Percentiles rank a stretch among this genome's conserved stretches.
These are phyloP conservation scores for Cheiracanthium punctorium DNA, from an alignment of 2,888 invertebrate species.

Conservation along the genomic window DNA sequence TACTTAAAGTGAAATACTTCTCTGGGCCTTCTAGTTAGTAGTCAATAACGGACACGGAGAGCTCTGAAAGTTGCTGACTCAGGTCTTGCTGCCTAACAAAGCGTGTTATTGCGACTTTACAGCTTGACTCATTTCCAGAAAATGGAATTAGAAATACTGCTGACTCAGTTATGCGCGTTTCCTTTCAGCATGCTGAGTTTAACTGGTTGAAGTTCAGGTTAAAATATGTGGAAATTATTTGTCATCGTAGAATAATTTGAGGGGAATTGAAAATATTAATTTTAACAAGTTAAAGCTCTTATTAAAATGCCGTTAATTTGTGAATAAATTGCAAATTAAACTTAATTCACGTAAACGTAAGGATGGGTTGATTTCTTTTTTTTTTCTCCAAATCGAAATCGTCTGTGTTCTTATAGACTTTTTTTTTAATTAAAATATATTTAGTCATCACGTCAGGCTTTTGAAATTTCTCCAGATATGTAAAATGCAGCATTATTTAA, in stretches of 20 bases:
- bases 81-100: neutral
- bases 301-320: no score
- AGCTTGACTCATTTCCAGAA: neutral
- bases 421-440: no score
- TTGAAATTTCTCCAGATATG: no score
- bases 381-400: no score
- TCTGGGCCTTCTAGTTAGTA: neutral
- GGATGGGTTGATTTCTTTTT: no score
- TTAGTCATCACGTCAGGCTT: no score
- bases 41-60: neutral
- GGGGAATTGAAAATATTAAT: no score
- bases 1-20: neutral
- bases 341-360: no score
- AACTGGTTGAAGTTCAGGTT: neutral
- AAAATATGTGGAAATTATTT: neutral
- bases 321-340: no score
- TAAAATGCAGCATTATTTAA: no score
- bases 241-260: neutral
- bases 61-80: neutral
- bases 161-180: neutral
- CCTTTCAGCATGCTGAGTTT: neutral
- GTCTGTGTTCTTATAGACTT: no score
- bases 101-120: neutral
- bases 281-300: no score
- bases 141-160: conserved; percentile 8